Evolutionary conservation across 1,140 invertebrate species (phyloP), one percentile per base, ranked within the genome.

Genomic region (Sitophilus oryzae): DNA sequence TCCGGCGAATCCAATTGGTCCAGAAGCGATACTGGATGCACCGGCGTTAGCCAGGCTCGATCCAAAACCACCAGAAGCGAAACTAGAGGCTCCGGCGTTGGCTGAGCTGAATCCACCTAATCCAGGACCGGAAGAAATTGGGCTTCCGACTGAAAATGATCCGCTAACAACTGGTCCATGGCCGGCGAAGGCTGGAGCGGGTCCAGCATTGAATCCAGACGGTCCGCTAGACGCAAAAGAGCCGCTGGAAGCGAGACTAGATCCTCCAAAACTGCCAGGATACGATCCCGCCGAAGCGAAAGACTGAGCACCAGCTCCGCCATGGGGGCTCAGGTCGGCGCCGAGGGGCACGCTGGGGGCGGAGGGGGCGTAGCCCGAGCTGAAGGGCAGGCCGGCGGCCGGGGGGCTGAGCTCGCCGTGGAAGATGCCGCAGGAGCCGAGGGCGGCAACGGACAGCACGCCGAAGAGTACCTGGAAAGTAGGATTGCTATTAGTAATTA

Each of bases 371-470:
- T 58, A 66, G 34, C 65, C 60, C 23, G 56, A 47, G 25, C 54
- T 46, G 36, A 61, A 65, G 0, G 22, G 21, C 1, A 48, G 16
- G 14, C 55, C 51, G 8, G 49, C 18, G 35, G 44, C 11, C 11
- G 65, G 65, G 25, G 65, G 65, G 25, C 50, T 57, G 21, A 66
- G 48, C 19, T 56, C 57, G 11, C 35, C 45, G 44, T 54, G 56
- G 25, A 56, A 37, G 42, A 62, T 25, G 54, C 62, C 62, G 48
- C 62, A 61, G 16, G 59, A 50, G 50, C 49, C 57, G 38, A 56
- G 22, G 30, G 56, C 43, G 35, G 58, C 52, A 47, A 60, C 21
- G 52, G 59, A 60, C 44, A 66, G 52, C 56, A 60, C 30, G 16
- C 51, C 53, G 25, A 51, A 56, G 30, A 66, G 14, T 38, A 56